Conservation (phyloP, 1,140 invertebrate species). For the Listronotus bonariensis region DNA sequence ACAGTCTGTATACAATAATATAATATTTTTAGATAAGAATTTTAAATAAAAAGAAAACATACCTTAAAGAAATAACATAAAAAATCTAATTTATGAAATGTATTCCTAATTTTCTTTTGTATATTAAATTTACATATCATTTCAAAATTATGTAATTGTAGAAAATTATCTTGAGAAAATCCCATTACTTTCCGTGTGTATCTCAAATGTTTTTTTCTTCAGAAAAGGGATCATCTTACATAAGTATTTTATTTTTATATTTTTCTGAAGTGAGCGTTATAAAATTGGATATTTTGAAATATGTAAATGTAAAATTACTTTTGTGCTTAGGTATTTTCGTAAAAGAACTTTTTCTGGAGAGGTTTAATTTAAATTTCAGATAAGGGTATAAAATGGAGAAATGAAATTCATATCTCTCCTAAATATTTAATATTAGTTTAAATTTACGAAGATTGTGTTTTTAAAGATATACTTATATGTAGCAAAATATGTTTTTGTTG, state of each 20-base stretch:
- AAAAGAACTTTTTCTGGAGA: slow-evolving; percentile 5
- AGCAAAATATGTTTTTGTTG: too few species aligned
- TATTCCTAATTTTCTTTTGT: too few species aligned
- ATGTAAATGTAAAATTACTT: slow-evolving; percentile 26
- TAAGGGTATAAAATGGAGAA: slow-evolving; percentile 7
- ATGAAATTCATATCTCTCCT: slow-evolving; percentile 11
- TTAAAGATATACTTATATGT: too few species aligned
- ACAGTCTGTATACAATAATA: too few species aligned
- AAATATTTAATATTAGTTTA: background rate
- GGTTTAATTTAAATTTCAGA: slow-evolving; percentile 19
- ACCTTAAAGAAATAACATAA: background rate
- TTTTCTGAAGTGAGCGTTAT: slow-evolving; percentile 17
- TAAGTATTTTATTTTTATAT: slow-evolving; percentile 21
- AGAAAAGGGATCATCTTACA: slow-evolving; percentile 12
- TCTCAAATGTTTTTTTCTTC: slow-evolving; percentile 4
- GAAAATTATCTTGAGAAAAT: background rate
- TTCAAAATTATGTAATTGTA: slow-evolving; percentile 3
- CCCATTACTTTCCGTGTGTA: slow-evolving; percentile 8
- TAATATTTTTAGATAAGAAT: too few species aligned
- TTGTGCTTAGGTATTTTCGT: slow-evolving; percentile 24
- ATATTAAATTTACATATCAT: too few species aligned
- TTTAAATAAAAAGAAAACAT: background rate
- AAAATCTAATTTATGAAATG: too few species aligned
- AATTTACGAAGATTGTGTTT: too few species aligned
- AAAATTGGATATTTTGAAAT: slow-evolving; percentile 23